phyloP scores from a whole-genome alignment of 2,113 vertebrate genomes.

The Paralichthys olivaceus region DNA sequence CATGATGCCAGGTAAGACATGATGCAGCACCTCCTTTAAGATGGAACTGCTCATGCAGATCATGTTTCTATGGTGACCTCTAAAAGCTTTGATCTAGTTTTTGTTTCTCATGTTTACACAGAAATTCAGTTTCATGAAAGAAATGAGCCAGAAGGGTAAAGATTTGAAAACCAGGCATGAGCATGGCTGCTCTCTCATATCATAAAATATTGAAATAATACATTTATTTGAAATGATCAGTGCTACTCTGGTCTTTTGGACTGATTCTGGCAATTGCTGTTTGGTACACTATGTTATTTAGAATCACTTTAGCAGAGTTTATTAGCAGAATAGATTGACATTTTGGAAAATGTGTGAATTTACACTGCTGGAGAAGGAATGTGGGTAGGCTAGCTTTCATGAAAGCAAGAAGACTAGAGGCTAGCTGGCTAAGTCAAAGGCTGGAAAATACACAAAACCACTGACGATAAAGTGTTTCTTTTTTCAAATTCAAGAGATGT shows the following conservation, averaged over 20 bases:
- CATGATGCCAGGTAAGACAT: conserved; percentile 91
- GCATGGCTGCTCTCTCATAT: not conserved
- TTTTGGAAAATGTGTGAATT: too few species aligned
- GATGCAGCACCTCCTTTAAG: not conserved
- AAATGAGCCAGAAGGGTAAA: too few species aligned
- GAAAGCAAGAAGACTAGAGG: not conserved
- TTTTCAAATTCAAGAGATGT: not conserved
- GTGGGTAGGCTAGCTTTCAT: not conserved
- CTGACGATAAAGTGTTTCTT: not conserved
- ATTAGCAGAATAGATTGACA: too few species aligned
- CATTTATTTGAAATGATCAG: not conserved
- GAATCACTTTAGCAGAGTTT: too few species aligned
- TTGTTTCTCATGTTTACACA: not conserved
- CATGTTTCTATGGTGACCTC: not conserved
- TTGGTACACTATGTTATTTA: not conserved
- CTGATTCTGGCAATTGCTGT: not conserved
- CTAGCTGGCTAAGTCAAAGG: too few species aligned
- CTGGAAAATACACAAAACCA: not conserved
- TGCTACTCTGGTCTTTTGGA: too few species aligned
- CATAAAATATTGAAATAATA: not conserved
- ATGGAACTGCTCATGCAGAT: not conserved
- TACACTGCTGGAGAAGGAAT: too few species aligned
- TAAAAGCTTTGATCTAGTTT: not conserved
- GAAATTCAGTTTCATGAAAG: not conserved
- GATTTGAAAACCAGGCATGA: not conserved